Evolutionary conservation across 2,888 invertebrate genomes (phyloP).

Genomic region (Pocota personata): DNA sequence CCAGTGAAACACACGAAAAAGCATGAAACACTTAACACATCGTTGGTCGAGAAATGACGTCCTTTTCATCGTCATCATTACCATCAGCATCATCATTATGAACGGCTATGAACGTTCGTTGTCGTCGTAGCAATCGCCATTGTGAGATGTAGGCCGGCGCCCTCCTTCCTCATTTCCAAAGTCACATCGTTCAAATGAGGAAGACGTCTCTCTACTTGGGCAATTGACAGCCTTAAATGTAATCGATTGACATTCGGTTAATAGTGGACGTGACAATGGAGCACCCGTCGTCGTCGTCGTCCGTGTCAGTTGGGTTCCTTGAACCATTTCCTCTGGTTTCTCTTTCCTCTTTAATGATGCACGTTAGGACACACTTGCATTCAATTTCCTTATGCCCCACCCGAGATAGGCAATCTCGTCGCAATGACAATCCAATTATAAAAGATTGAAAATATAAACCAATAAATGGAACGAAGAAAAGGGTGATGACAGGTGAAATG

Average conservation of each 20-base stretch:
- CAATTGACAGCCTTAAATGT: slow-evolving; percentile 71
- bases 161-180: not conserved
- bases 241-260: slow-evolving; percentile 71
- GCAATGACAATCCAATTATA: slow-evolving; percentile 66
- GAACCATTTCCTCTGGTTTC: slow-evolving; percentile 1
- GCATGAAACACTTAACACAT: slow-evolving; percentile 68
- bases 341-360: slow-evolving; percentile 12
- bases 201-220: slow-evolving; percentile 25
- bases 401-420: slow-evolving; percentile 47
- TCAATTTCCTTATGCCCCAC: slow-evolving; percentile 18
- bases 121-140: not conserved
- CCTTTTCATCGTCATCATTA: slow-evolving; percentile 60
- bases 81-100: slow-evolving; percentile 28
- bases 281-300: slow-evolving; percentile 14
- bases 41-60: slow-evolving; percentile 56
- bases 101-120: not conserved
- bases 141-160: not conserved
- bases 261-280: slow-evolving; percentile 71
- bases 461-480: slow-evolving; percentile 35
- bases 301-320: not conserved
- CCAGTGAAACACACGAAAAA: slow-evolving; percentile 18
- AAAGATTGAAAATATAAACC: slow-evolving; percentile 65
- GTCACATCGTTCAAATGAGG: slow-evolving; percentile 28
- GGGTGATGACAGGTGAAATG: slow-evolving; percentile 37
- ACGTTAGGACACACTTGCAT: slow-evolving; percentile 42